Conservation (phyloP, 2,888 invertebrate species). For the Polietes domitor region DNA sequence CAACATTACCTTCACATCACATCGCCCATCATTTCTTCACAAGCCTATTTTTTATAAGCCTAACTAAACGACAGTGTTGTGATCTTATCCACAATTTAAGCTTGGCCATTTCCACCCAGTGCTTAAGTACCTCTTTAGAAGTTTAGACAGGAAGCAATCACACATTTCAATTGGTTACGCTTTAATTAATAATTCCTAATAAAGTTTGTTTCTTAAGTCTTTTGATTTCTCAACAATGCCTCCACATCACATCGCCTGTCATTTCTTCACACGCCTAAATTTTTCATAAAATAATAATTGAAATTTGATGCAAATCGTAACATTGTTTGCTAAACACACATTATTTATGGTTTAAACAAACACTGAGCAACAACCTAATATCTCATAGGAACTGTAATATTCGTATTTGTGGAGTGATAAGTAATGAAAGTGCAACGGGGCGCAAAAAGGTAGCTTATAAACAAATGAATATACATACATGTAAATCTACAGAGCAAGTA, state of each 20-base stretch:
- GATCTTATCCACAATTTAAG: no score
- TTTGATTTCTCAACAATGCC: background rate
- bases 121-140: no score
- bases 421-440: background rate
- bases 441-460: background rate
- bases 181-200: background rate
- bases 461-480: background rate
- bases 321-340: background rate
- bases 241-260: no score
- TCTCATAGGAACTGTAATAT: background rate
- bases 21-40: no score
- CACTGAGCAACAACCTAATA: background rate
- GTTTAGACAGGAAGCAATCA: no score
- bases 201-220: slow-evolving; percentile 1
- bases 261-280: background rate
- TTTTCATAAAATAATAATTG: background rate
- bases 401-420: background rate
- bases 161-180: no score
- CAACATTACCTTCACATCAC: background rate
- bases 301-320: slow-evolving; percentile 10
- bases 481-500: background rate
- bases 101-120: no score
- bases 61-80: no score
- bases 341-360: background rate
- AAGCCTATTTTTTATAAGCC: background rate